phyloP scores from a whole-genome alignment of 1,140 invertebrate species.

The Drosophila kurseongensis region DNA sequence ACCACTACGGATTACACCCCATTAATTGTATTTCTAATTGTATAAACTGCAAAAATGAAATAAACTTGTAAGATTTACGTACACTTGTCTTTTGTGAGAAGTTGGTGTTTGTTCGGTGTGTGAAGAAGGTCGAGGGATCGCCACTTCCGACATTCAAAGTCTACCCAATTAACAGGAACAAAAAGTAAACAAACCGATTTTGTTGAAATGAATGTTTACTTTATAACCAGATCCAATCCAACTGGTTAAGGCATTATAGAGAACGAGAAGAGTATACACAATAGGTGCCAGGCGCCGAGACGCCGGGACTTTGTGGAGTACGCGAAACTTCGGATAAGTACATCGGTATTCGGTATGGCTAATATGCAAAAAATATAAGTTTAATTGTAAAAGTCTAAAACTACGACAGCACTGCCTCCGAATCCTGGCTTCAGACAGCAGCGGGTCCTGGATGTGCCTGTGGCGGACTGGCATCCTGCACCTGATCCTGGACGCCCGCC shows the following conservation, averaged over 20 bases:
- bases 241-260: constrained; percentile 52
- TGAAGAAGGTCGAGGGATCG: no score
- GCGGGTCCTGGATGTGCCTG: constrained; percentile 22
- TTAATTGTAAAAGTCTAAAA: background rate
- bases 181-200: background rate
- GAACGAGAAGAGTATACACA: constrained; percentile 57
- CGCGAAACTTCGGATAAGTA: constrained; percentile 39
- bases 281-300: constrained; percentile 18
- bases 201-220: constrained; percentile 40
- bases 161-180: background rate
- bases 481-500: constrained; percentile 34
- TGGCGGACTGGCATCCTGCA: background rate
- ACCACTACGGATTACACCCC: background rate
- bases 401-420: constrained; percentile 4
- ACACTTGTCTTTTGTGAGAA: no score
- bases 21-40: background rate
- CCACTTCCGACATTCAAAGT: no score
- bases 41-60: constrained; percentile 18
- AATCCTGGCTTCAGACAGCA: constrained; percentile 17
- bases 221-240: constrained; percentile 47
- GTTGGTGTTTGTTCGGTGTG: no score
- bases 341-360: constrained; percentile 34
- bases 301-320: constrained; percentile 28
- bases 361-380: constrained; percentile 28
- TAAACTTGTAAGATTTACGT: constrained; percentile 12